phyloP scores from a whole-genome alignment of 2,113 vertebrate species.

The Donacobius atricapilla region DNA sequence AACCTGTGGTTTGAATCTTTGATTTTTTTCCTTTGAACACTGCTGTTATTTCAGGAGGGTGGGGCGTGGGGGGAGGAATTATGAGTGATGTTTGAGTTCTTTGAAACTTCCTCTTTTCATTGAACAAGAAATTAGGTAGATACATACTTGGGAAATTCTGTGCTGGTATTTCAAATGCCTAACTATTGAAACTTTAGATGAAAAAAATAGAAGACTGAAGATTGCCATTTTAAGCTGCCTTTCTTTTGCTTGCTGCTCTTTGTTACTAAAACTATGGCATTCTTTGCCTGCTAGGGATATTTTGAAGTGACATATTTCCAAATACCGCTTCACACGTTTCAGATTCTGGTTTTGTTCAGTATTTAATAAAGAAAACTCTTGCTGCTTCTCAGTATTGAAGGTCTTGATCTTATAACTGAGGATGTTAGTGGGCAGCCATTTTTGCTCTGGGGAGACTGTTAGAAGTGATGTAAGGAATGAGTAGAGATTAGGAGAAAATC shows the following conservation, averaged over 20 bases:
- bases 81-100: neutral
- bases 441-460: neutral
- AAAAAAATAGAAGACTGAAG: neutral
- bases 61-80: accelerated
- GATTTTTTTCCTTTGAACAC: neutral
- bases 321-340: neutral
- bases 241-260: neutral
- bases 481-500: neutral
- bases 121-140: neutral
- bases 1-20: neutral
- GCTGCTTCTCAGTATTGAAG: neutral
- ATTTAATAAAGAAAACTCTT: neutral
- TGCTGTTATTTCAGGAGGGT: neutral
- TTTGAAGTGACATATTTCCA: neutral
- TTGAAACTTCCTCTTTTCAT: neutral
- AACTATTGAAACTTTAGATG: neutral
- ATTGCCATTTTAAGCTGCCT: neutral
- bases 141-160: neutral
- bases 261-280: neutral
- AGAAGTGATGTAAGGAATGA: neutral
- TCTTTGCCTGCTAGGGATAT: neutral
- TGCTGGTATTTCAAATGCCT: neutral
- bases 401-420: neutral
- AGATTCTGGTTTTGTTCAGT: neutral
- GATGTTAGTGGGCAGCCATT: neutral